Percentiles rank a stretch among this genome's conserved stretches.
phyloP scores from a whole-genome alignment of 53 echinoderm and acorn worm species.

The Hippasteria phrygiana region DNA sequence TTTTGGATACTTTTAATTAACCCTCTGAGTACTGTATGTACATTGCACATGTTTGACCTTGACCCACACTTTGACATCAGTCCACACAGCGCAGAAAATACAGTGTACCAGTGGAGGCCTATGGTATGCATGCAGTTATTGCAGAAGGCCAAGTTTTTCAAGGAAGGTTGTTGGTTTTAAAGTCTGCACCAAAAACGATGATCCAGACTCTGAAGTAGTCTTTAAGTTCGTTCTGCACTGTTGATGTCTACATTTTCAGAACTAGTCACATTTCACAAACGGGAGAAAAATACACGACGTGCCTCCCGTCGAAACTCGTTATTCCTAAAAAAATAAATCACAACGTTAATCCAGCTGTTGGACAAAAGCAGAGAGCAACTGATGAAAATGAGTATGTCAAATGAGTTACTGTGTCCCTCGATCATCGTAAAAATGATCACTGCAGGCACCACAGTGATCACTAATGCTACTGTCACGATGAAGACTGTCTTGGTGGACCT shows the following conservation, averaged over 20 bases:
- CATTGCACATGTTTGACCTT: too few species aligned
- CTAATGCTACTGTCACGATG: background rate
- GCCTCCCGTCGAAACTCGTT: background rate
- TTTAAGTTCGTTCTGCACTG: background rate
- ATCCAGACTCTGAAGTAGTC: too few species aligned
- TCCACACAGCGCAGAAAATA: too few species aligned
- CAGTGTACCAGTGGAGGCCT: too few species aligned
- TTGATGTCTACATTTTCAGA: background rate
- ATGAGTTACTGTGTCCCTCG: background rate
- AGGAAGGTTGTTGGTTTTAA: too few species aligned
- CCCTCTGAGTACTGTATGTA: too few species aligned
- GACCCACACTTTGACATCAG: too few species aligned
- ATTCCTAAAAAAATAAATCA: conserved; percentile 9
- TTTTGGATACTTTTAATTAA: too few species aligned
- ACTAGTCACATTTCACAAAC: background rate
- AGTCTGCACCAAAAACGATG: too few species aligned
- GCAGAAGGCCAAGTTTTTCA: too few species aligned
- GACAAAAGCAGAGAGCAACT: background rate
- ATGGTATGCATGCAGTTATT: too few species aligned
- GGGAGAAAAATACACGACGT: background rate
- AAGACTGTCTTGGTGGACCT: conserved; percentile 2
- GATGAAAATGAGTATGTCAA: background rate
- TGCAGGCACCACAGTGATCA: background rate
- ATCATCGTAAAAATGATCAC: background rate
- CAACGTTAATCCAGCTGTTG: conserved; percentile 9